Percentiles rank a stretch among this genome's conserved stretches.
These are phyloP conservation scores for Gallinago undulata DNA, from an alignment of 2,113 vertebrate genomes.

Conservation along the genomic window DNA sequence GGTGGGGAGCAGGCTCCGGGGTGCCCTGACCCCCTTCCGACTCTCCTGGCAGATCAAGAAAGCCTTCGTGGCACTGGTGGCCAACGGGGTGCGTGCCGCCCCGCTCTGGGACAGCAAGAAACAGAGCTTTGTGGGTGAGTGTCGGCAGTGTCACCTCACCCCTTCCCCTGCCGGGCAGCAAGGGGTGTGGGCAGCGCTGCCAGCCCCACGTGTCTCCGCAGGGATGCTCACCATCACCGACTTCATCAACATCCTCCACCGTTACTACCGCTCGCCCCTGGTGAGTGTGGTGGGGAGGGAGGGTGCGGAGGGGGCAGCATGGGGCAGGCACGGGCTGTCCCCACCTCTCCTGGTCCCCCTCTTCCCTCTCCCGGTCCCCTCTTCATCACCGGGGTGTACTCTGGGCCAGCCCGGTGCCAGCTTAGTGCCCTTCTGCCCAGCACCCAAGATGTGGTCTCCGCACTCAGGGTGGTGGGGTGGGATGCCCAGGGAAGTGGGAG, in stretches of 20 bases:
- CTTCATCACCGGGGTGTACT: not conserved
- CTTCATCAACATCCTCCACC: conserved; percentile 97
- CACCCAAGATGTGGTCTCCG: not conserved
- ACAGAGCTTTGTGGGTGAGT: conserved; percentile 95
- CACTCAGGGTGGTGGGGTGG: not conserved
- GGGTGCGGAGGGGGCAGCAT: not conserved
- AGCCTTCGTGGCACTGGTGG: conserved; percentile 91
- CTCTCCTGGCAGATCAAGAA: conserved; percentile 85
- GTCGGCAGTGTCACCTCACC: not conserved
- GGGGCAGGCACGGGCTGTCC: not conserved
- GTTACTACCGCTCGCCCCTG: conserved; percentile 93
- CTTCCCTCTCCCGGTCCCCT: not conserved
- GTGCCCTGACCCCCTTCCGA: not conserved
- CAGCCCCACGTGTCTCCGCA: conserved; percentile 25
- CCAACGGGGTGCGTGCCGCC: conserved; percentile 89
- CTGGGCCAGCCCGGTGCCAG: not conserved
- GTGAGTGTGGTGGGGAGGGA: conserved; percentile 67
- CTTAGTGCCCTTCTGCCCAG: not conserved
- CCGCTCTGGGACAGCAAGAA: conserved; percentile 92
- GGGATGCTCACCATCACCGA: conserved; percentile 99
- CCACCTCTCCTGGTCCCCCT: not conserved
- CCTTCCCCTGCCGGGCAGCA: not conserved
- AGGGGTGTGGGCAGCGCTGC: not conserved
- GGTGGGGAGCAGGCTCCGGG: rapidly evolving
- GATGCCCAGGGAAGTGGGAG: not conserved